Conservation (phyloP, 2,113 vertebrate genomes). For the Periophthalmodon schlosseri region DNA sequence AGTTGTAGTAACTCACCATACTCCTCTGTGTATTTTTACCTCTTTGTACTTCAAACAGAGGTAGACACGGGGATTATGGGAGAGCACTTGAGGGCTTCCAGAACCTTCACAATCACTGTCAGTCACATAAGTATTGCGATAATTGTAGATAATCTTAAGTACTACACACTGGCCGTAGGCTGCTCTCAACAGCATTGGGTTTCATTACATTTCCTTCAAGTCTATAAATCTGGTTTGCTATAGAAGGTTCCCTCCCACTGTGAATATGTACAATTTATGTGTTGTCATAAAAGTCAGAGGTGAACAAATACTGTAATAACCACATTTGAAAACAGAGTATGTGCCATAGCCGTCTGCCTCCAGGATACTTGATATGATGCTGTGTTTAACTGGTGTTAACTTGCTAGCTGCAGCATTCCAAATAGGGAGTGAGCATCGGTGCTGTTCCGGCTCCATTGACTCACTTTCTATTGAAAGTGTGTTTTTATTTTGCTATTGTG, state of each 20-base stretch:
- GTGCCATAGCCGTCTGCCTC: background rate
- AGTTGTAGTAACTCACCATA: background rate
- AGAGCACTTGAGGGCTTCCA: conserved; percentile 53
- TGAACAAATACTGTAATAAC: background rate
- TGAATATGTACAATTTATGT: background rate
- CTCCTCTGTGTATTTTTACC: conserved; percentile 9
- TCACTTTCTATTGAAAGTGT: too few species aligned
- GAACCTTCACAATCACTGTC: conserved; percentile 61
- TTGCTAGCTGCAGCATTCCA: too few species aligned
- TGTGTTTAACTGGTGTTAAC: background rate
- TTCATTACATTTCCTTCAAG: conserved; percentile 25
- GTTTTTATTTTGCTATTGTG: too few species aligned
- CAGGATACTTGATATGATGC: background rate
- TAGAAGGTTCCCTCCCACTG: background rate
- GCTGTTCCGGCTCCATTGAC: too few species aligned
- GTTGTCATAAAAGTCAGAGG: background rate
- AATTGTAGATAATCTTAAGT: conserved; percentile 54
- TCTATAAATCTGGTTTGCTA: background rate
- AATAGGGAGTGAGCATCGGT: too few species aligned
- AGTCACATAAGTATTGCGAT: conserved; percentile 53
- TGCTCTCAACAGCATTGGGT: conserved; percentile 27
- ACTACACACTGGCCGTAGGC: conserved; percentile 55
- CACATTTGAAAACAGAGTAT: background rate
- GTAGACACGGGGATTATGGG: conserved; percentile 42
- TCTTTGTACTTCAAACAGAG: conserved; percentile 28